A percentile compares a stretch with the other conserved stretches of the same genome.
phyloP scores from a whole-genome alignment of 2,888 invertebrate genomes.

The Drosophila longiperda region DNA sequence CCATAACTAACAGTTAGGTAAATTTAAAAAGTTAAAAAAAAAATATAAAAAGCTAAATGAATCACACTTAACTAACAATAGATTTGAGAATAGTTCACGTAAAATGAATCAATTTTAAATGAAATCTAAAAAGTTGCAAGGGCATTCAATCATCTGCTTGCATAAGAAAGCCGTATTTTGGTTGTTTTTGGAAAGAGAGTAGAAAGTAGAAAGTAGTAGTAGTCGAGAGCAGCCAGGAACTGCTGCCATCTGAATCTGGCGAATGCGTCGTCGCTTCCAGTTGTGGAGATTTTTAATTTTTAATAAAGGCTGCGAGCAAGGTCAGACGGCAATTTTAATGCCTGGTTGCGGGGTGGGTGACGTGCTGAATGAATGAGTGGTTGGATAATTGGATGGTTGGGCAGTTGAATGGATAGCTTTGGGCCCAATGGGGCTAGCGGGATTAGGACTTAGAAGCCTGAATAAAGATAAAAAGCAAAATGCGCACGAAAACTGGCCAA shows the following conservation, averaged over 20 bases:
- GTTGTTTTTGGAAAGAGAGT: neutral
- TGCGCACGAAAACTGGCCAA: conserved; percentile 32
- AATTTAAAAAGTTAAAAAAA: no score
- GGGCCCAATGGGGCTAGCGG: conserved; percentile 7
- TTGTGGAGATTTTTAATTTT: conserved; percentile 55
- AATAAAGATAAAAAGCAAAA: conserved; percentile 27
- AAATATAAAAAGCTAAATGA: no score
- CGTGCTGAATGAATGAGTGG: conserved; percentile 4
- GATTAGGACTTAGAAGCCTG: conserved; percentile 11
- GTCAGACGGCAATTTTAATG: conserved; percentile 61
- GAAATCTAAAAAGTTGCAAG: neutral
- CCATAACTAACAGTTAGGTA: neutral
- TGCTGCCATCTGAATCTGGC: conserved; percentile 25
- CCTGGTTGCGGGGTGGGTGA: conserved; percentile 2
- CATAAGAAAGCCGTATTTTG: neutral
- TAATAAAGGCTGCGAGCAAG: conserved; percentile 63
- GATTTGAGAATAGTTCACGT: no score
- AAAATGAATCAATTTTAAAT: neutral
- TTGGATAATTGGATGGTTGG: conserved; percentile 9
- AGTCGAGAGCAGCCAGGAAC: neutral
- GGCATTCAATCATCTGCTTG: neutral
- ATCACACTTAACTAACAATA: no score
- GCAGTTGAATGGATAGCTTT: conserved; percentile 2
- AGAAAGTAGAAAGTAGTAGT: no score
- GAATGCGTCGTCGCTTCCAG: conserved; percentile 27